These are phyloP conservation scores for Pygoscelis antarcticus DNA, from an alignment of 2,113 vertebrate species.

Conservation along the genomic window DNA sequence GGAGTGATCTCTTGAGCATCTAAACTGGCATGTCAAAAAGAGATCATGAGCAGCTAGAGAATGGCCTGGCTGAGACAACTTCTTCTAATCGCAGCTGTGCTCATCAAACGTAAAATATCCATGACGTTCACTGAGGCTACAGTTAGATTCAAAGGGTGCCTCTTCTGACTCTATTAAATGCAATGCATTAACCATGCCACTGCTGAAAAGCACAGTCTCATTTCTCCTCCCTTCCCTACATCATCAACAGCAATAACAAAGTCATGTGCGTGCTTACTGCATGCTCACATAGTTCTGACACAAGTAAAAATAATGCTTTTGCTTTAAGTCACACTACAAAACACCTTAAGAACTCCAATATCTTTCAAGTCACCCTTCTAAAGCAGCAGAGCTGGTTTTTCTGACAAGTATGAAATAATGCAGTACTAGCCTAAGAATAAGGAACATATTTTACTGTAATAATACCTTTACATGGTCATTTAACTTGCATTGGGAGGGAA, in stretches of 20 bases:
- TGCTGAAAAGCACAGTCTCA: neutral
- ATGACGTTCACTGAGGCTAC: neutral
- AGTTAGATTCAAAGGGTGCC: neutral
- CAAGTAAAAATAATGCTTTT: neutral
- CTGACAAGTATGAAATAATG: neutral
- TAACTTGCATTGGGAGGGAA: neutral
- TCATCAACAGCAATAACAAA: neutral
- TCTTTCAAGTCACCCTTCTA: neutral
- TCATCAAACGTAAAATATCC: neutral
- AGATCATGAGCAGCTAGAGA: neutral
- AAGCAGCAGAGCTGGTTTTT: neutral
- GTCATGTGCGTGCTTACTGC: neutral
- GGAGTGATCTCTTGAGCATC: neutral
- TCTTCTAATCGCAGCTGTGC: neutral
- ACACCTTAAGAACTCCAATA: neutral
- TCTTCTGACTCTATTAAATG: neutral
- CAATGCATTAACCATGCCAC: neutral
- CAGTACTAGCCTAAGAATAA: neutral
- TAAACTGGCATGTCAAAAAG: neutral
- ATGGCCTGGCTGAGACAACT: neutral
- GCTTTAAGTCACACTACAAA: neutral
- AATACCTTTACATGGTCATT: neutral
- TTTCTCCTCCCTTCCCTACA: neutral
- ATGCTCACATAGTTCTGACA: neutral
- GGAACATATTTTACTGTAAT: neutral